Evolutionary conservation across 64 coral and sea anemone species (phyloP), one percentile per base, ranked within the genome.

Genomic region (Pocillopora damicornis): DNA sequence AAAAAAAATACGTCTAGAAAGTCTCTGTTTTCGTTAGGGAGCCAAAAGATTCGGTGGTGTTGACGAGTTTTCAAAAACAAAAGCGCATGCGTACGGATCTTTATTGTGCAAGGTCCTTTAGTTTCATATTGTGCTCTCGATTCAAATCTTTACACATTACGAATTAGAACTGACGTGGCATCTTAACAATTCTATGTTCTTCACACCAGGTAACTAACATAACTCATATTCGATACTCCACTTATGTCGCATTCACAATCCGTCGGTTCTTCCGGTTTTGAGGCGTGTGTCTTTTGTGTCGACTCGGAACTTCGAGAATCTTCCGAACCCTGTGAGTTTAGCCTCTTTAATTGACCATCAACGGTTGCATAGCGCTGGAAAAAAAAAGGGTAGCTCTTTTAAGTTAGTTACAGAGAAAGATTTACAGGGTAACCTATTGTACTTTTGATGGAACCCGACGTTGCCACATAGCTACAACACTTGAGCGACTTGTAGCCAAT

Each of bases 281-380:
- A 65, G 34, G 64, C 71, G 64, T 65, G 37, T 4, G 57, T 26
- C 18, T 88, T 72, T 37, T 59, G 35, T 62, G 86, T 59, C 26
- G 75, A 88, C 5, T 63, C 86, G 16, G 94, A 77, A 68, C 90
- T 87, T 38, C 60, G 77, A 11, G 78, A 76, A 42, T 63, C 82
- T 15, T 64, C 71, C 15, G 75, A 87, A 1, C 79, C 91, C 45
- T 82, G 91, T 36, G 91, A 93, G 26, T 74, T 71, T 51, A 91
- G 91, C 36, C 88, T 92, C 14, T 90, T 82, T 16, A 97, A 37
- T 86, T 97, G 91, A 7, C 91, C 91, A 75, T 93, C 83, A 20
- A 93, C 82, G 61, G 93, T 93, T 0, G 88, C 74, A 16, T 90
- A 97, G 22, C 91, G 94, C 94, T 97, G 69, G 14, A 59, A 34